Conservation (phyloP, 2,888 invertebrate species). For the Rosalia funebris region DNA sequence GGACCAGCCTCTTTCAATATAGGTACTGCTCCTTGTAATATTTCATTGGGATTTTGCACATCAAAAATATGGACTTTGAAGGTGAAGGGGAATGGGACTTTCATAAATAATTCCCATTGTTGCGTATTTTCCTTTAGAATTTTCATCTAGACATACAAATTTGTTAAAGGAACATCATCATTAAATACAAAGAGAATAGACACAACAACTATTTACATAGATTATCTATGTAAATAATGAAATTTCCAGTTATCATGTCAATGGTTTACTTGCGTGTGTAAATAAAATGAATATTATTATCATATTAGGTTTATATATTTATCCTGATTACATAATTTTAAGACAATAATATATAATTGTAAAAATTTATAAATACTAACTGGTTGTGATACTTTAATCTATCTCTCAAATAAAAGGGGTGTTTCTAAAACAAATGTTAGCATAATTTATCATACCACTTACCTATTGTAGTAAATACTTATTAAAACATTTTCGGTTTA, state of each 20-base stretch:
- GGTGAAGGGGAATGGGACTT: constrained; percentile 52
- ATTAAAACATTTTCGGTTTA: no score
- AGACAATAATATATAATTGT: no score
- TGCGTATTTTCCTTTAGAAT: constrained; percentile 48
- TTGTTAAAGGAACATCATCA: constrained; percentile 28
- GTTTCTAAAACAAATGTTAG: no score
- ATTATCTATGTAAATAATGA: no score
- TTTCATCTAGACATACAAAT: constrained; percentile 50
- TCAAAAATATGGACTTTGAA: constrained; percentile 52
- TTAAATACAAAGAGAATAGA: no score
- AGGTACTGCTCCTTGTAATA: constrained; percentile 51
- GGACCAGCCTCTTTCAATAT: constrained; percentile 52
- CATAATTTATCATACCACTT: no score
- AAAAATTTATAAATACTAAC: no score
- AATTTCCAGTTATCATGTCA: not conserved
- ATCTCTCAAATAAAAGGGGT: no score
- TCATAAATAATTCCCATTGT: constrained; percentile 51
- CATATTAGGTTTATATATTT: not conserved
- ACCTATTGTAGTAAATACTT: no score
- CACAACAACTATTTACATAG: no score
- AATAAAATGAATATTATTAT: not conserved
- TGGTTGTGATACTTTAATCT: no score
- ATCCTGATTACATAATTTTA: not conserved
- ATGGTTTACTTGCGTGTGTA: not conserved
- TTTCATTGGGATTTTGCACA: constrained; percentile 50